phyloP scores from a whole-genome alignment of 2,888 invertebrate genomes.

The Xestia ashworthii region DNA sequence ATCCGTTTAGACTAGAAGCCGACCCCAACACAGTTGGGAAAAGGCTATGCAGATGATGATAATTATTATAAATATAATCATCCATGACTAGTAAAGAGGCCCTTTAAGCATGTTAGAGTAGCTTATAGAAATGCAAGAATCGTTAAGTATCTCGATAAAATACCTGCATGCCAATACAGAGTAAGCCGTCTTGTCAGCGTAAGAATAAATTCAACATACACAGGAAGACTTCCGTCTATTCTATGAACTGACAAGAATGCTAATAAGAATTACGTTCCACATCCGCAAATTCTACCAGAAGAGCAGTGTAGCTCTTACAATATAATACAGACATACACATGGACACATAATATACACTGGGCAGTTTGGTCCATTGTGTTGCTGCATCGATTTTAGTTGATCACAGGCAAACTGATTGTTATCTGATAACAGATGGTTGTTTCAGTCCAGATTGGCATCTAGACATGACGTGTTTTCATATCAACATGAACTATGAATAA shows the following conservation, averaged over 20 bases:
- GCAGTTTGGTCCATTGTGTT: neutral
- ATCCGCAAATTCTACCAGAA: slow-evolving; percentile 7
- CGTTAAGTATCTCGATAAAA: neutral
- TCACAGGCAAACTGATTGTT: neutral
- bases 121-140: neutral
- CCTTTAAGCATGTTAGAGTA: neutral
- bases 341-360: neutral
- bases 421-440: neutral
- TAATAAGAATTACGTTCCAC: neutral
- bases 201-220: neutral
- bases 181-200: neutral
- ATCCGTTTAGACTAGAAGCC: no score
- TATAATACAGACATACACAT: slow-evolving; percentile 2
- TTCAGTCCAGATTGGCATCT: neutral
- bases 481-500: neutral
- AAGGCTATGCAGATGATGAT: no score
- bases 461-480: neutral
- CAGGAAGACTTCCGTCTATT: neutral
- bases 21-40: no score
- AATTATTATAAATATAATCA: no score
- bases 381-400: slow-evolving; percentile 12
- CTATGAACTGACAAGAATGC: neutral
- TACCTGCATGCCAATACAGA: neutral
- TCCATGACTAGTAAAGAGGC: neutral
- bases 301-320: neutral